Base-by-base conservation (phyloP, 2,888 invertebrate genomes). In the Onchidella celtica region DNA sequence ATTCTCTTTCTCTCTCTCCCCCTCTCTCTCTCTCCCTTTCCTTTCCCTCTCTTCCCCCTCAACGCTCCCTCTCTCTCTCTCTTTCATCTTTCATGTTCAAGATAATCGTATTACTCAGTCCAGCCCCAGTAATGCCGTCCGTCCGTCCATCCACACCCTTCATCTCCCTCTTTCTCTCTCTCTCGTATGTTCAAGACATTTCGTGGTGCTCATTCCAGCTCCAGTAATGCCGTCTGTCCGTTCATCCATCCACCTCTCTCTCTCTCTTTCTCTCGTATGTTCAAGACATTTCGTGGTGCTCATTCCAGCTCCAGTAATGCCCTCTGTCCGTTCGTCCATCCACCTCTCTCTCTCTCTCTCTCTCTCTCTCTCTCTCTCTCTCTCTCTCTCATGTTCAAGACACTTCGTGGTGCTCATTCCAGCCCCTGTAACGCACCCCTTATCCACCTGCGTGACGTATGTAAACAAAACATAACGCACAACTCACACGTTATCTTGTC, bases 21-120 rank as follows among this genome's bases (percentile, higher is more conserved):
- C 17, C 47, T 47, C 69, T 69, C 69, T 38, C 69, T 69, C 69
- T 69, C 36, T 69, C 69, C 36, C 36, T 69, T 38, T 69, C n/a
- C 36, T 47, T 17, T 17, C 6, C 17, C 47, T 47, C 69, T 69
- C 69, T 38, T 38, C 36, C 69, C 36, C 36, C 36, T 38, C 36
- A 6, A 36, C 69, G 32, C 69, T 69, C 69, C 36, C 69, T 69
- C 36, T 69, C 69, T 69, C 36, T 69, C 69, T 69, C 69, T 69
- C 36, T 69, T 6, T 69, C 69, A 36, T 32, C 32, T 32, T 36
- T 32, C 32, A 29, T 32, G 24, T 32, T 66, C 66, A 29, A 27
- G 24, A 27, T 66, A 27, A 29, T 32, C 32, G 3, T 66, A 27
- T 66, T 14, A 29, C 66, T 66, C 27, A 29, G 29, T 66, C 11